phyloP scores from a whole-genome alignment of 64 coral and sea anemone genomes.

The Montipora efflorescens region DNA sequence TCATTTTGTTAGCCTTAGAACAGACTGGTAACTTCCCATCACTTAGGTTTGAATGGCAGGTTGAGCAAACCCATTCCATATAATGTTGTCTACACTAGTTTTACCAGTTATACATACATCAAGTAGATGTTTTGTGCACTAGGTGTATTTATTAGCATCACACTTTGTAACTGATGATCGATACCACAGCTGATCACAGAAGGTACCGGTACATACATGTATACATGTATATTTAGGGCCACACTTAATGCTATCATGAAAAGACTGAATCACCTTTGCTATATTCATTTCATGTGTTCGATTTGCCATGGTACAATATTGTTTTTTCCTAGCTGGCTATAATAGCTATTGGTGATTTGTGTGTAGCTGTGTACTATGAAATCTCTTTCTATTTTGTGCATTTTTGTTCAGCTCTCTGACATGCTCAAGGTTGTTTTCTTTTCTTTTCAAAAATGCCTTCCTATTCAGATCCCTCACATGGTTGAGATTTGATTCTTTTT shows the following conservation, averaged over 20 bases:
- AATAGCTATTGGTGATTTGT: constrained; percentile 12
- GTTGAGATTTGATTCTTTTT: too few relatives aligned
- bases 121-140: background rate
- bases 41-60: too few relatives aligned
- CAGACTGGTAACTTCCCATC: too few relatives aligned
- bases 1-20: too few relatives aligned
- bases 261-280: background rate
- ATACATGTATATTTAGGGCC: constrained; percentile 36
- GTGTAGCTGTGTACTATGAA: background rate
- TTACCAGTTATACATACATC: too few relatives aligned
- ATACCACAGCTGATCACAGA: constrained; percentile 57
- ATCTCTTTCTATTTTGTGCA: constrained; percentile 42
- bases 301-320: constrained; percentile 5
- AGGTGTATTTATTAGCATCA: too few relatives aligned
- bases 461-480: background rate
- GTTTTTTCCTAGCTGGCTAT: constrained; percentile 23
- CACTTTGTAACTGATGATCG: background rate
- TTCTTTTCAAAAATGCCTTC: background rate
- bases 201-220: background rate
- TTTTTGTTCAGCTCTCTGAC: constrained; percentile 17
- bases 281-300: constrained; percentile 1
- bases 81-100: too few relatives aligned
- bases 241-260: constrained; percentile 48
- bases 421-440: background rate
- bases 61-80: too few relatives aligned